Conservation (phyloP, 1,140 invertebrate genomes). For the Leptinotarsa lineolata region DNA sequence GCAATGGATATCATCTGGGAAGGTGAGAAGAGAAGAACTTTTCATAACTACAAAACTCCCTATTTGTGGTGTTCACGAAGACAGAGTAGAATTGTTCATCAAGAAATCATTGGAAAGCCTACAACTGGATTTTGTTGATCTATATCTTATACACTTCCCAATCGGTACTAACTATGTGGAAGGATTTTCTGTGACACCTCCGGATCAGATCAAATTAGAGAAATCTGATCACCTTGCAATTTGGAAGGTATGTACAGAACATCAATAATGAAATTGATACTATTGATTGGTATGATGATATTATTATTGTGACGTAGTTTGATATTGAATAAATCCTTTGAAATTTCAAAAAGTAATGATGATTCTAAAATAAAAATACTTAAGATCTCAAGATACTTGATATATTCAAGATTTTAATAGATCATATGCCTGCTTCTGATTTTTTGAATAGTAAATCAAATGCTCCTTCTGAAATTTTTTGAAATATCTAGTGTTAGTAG, state of each 20-base stretch:
- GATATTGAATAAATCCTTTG: too few relatives aligned
- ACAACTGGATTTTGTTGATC: slow-evolving; percentile 77
- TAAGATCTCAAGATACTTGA: too few relatives aligned
- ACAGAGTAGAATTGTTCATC: slow-evolving; percentile 57
- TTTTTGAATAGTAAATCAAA: too few relatives aligned
- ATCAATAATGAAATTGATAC: too few relatives aligned
- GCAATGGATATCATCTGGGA: slow-evolving; percentile 71
- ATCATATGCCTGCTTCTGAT: too few relatives aligned
- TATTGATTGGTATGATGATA: too few relatives aligned
- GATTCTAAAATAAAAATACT: too few relatives aligned
- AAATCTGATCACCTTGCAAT: slow-evolving; percentile 69
- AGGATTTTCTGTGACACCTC: slow-evolving; percentile 49
- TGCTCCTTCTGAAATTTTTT: too few relatives aligned
- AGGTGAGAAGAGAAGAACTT: slow-evolving; percentile 72
- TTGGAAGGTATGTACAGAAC: slow-evolving; percentile 68
- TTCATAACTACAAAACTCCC: slow-evolving; percentile 81
- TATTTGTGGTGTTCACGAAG: slow-evolving; percentile 59
- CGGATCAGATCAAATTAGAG: slow-evolving; percentile 57
- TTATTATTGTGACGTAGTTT: too few relatives aligned
- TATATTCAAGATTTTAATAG: too few relatives aligned
- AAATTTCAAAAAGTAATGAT: too few relatives aligned
- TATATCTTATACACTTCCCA: slow-evolving; percentile 82
- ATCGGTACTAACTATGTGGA: slow-evolving; percentile 64
- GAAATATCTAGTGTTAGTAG: too few relatives aligned
- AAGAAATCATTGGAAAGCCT: slow-evolving; percentile 72